Evolutionary conservation across 2,888 invertebrate species (phyloP), one percentile per base, ranked within the genome.

Genomic region (Hirtodrosophila duncani): DNA sequence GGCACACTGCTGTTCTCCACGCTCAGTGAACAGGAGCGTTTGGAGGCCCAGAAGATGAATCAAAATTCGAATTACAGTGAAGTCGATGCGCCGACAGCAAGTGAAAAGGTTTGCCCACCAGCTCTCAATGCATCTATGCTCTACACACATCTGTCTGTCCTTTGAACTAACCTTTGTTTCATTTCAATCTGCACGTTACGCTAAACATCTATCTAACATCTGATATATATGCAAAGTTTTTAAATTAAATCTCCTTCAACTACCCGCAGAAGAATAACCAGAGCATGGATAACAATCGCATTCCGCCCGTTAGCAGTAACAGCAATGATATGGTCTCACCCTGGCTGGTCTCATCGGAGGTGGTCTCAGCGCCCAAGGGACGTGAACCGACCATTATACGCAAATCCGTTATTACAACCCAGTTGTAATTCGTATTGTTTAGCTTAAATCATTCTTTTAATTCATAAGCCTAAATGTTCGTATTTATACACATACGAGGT

Each of bases 321-420:
- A 84, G 88, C 24, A 84, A 88, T 52, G 90, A 91, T 7, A 92
- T 93, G 83, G 88, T 93, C 2, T 93, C 93, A 2, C 95, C 95
- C 1, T 95, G 95, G 95, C 88, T 95, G 59, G 95, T 95, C 24
- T 91, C 92, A 21, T 91, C 92, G 8, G 93, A 93, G 78, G 91
- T 92, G 11, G 89, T 91, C 21, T 91, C 92, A 31, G 88, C 89
- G 55, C 91, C 68, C 89, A 92, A 83, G 90, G 91, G 81, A 88
- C 90, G 78, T 89, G 91, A 91, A 60, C 91, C 91, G 34, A 90
- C 91, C 43, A 92, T 94, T 66, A 92, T 94, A 81, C 91, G 94
- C 69, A 95, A 94, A 88, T 94, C 94, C 56, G 95, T 95, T 79
- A 95, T 95, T 72, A 95, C 94, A 63, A 95, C 95, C 58, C 95